Base-by-base conservation (phyloP, 2,888 invertebrate species). In the Sipha maydis region DNA sequence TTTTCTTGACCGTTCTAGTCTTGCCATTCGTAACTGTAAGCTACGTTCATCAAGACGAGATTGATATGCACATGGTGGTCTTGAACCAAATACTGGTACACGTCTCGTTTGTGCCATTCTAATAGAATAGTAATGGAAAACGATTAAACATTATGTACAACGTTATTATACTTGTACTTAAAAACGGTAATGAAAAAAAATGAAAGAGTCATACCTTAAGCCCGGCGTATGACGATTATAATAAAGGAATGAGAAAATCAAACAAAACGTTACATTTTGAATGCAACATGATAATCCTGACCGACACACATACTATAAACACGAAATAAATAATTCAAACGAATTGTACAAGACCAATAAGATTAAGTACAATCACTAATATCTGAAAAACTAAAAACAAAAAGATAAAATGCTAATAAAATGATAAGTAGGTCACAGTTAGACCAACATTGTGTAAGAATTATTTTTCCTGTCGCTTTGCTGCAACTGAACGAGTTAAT, bases 51-150 rank as follows among this genome's bases (percentile, higher is more conserved):
- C 96, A 84, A 97, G 92, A 90, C 97, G 94, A 90, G 93, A 93
- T 77, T 93, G 93, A 90, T 94, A 93, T 90, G 96, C 96, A 92
- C 96, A 96, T n/a, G 96, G 94, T 83, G 97, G 96, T 91, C 94
- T 94, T 90, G 93, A 93, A 89, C 96, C 96, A 91, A 95, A 96
- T 89, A 96, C 93, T 85, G 95, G 93, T 90, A 94, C 93, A 92
- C 95, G 93, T 90, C 94, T 93, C 54, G 95, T 95, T 92, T 95
- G 95, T 91, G 96, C 95, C 96, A 96, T 96, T 69, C 85, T 85
- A 77, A 9, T 77, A 77, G 25, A 77, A 25, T 79, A 28, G 11
- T 56, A 31, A 25, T n/a, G 76, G 3, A 5, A 1, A 61, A 69
- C 17, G 21, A 21, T 56, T 8, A 21, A 41, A 61, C 28, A 28